Base-by-base conservation (phyloP, 2,888 invertebrate species). In the Metellina segmentata region DNA sequence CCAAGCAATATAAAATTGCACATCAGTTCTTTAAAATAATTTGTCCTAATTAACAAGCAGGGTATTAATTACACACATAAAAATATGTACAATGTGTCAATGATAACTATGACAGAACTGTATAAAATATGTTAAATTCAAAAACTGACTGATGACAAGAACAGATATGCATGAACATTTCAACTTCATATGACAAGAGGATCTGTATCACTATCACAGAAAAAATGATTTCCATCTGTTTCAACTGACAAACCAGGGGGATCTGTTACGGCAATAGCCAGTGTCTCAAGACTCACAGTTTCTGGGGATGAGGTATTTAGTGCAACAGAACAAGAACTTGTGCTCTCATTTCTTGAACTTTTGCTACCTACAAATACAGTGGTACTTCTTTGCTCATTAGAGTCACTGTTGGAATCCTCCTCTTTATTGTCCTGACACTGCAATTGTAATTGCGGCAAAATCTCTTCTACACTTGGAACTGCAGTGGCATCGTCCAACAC, bases 131-230 rank as follows among this genome's bases (percentile, higher is more conserved):
- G 61, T 61, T 53, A 34, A 79, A 34, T 34, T 34, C 49, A 72
- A 72, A 82, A 72, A 11, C 34, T 51, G 69, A 72, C 71, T 51
- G 72, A 20, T 82, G 70, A 81, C 81, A 81, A 81, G 70, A 69
- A 79, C 11, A 70, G 49, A 48, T 51, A 53, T 20, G 13, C 34
- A 72, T 72, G 72, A 74, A 7, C 34, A 34, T 19, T 74, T 16
- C 13, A 8, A 6, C 51, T 70, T 83, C 69, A 91, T 19, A 86
- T 78, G 51, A 88, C 79, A 13, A 91, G 83, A 20, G 91, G 91
- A 72, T 91, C 91, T 61, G 86, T 91, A 88, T 91, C 91, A 75
- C 91, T 91, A 91, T 91, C 91, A 87, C 87, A 91, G 74, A 72
- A 83, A 74, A 75, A 91, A 77, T 77, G 70, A 71, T 61, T 75